phyloP scores from a whole-genome alignment of 2,888 invertebrate species.

The Oegoconia quadripuncta region DNA sequence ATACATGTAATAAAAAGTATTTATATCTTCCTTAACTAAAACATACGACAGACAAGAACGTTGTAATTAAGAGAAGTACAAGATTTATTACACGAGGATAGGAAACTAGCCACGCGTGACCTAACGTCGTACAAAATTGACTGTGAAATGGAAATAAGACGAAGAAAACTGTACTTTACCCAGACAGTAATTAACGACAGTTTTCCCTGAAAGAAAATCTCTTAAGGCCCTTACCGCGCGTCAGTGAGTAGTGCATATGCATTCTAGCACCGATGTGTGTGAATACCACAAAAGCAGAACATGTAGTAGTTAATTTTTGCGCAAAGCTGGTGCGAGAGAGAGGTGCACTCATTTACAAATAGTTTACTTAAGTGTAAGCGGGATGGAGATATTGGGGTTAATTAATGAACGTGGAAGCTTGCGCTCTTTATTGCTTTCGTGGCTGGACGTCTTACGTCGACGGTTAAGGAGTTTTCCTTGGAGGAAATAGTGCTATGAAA shows the following conservation, averaged over 20 bases:
- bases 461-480: slow-evolving; percentile 72
- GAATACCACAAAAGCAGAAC: slow-evolving; percentile 59
- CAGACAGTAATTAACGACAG: slow-evolving; percentile 52
- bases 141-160: slow-evolving; percentile 40
- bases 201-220: slow-evolving; percentile 37
- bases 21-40: slow-evolving; percentile 57
- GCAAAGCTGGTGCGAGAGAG: slow-evolving; percentile 75
- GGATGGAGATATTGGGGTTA: slow-evolving; percentile 67
- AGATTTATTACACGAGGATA: slow-evolving; percentile 75
- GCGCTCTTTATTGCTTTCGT: slow-evolving; percentile 79
- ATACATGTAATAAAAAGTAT: background rate
- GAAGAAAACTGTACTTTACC: slow-evolving; percentile 57
- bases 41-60: slow-evolving; percentile 75
- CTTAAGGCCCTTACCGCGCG: slow-evolving; percentile 39
- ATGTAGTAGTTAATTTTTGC: slow-evolving; percentile 80
- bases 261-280: slow-evolving; percentile 63
- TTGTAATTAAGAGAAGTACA: slow-evolving; percentile 75
- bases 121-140: slow-evolving; percentile 34
- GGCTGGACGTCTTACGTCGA: slow-evolving; percentile 75
- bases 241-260: slow-evolving; percentile 61
- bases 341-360: slow-evolving; percentile 73
- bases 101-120: slow-evolving; percentile 75
- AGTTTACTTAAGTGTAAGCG: slow-evolving; percentile 60
- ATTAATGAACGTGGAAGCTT: slow-evolving; percentile 80
- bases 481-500: slow-evolving; percentile 60